These are phyloP conservation scores for Microcebus jonahi DNA, from an alignment of 2,113 vertebrate genomes.

Conservation along the genomic window DNA sequence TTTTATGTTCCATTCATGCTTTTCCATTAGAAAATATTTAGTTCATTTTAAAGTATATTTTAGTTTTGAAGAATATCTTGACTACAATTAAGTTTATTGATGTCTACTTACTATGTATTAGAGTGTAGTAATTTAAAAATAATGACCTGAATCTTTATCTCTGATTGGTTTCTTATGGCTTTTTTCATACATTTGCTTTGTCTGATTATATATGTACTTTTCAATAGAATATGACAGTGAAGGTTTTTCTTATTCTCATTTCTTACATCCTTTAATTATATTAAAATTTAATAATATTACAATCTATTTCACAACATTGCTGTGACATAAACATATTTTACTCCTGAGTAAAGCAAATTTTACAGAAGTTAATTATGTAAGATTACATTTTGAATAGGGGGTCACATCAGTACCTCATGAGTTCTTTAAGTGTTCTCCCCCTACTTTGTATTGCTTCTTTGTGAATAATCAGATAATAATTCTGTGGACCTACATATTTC, in stretches of 20 bases:
- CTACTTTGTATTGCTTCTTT: background rate
- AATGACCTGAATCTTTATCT: background rate
- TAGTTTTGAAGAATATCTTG: background rate
- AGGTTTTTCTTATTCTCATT: background rate
- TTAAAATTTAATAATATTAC: background rate
- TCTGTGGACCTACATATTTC: background rate
- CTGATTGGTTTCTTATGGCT: background rate
- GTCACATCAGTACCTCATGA: background rate
- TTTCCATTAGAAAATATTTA: slow-evolving; percentile 16
- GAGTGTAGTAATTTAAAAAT: background rate
- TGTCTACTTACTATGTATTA: background rate
- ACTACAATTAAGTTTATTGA: background rate
- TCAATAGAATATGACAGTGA: background rate
- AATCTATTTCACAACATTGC: background rate
- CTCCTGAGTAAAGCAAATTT: background rate
- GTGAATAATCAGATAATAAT: background rate
- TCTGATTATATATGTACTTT: background rate
- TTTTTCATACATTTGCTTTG: background rate
- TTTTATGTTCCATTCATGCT: background rate
- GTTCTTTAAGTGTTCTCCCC: background rate
- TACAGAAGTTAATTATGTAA: background rate
- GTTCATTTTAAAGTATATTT: background rate
- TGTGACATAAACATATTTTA: background rate
- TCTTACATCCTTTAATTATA: background rate
- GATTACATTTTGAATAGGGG: background rate